phyloP scores from a whole-genome alignment of 2,797 vertebrate species.

The Garrulus glandarius region DNA sequence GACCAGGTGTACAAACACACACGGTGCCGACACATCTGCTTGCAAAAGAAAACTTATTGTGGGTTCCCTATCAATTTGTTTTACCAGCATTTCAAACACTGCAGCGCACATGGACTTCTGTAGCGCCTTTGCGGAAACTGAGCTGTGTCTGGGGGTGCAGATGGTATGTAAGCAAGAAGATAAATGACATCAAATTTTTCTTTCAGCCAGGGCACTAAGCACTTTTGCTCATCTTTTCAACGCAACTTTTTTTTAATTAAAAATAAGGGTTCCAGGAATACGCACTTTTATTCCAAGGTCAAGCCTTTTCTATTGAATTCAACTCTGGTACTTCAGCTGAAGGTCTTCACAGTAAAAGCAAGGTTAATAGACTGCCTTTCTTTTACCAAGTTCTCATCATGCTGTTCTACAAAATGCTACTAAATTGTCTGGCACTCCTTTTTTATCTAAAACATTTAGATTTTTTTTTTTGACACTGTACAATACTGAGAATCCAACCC shows the following conservation, averaged over 20 bases:
- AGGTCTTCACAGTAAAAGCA: slow-evolving; percentile 86
- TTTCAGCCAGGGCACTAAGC: background rate
- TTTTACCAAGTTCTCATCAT: slow-evolving; percentile 79
- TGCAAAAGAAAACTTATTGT: background rate
- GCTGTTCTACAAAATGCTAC: slow-evolving; percentile 80
- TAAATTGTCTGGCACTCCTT: slow-evolving; percentile 69
- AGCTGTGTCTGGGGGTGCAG: slow-evolving; percentile 16
- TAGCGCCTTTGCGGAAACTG: background rate
- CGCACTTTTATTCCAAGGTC: slow-evolving; percentile 79
- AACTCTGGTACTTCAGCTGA: slow-evolving; percentile 84
- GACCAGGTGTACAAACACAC: background rate
- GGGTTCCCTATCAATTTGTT: background rate
- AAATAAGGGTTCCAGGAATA: slow-evolving; percentile 76
- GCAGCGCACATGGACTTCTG: rapidly evolving
- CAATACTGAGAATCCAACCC: slow-evolving; percentile 73
- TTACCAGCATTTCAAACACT: background rate
- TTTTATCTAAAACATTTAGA: background rate
- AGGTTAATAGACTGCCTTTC: slow-evolving; percentile 87
- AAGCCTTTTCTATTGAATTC: slow-evolving; percentile 79
- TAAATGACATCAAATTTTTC: slow-evolving; percentile 9
- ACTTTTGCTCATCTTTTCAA: slow-evolving; percentile 51
- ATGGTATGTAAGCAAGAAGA: slow-evolving; percentile 26
- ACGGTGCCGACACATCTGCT: rapidly evolving
- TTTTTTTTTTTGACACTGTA: slow-evolving; percentile 47
- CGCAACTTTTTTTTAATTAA: slow-evolving; percentile 63